Conservation (phyloP, 2,888 invertebrate species). For the Halictus quadricinctus region DNA sequence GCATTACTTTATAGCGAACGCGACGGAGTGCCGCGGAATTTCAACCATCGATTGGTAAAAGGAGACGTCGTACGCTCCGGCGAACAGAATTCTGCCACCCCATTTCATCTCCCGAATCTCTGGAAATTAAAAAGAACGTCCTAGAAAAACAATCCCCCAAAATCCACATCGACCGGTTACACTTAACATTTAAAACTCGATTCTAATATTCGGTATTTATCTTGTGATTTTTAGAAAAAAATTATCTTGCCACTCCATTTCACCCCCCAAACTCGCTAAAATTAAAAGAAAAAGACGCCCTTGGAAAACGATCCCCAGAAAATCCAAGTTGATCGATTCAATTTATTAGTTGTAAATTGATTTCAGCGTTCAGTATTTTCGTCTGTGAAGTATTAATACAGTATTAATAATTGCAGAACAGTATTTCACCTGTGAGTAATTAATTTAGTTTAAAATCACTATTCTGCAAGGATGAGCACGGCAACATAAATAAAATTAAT, state of each 20-base stretch:
- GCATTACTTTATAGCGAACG: conserved; percentile 46
- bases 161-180: background rate
- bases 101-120: background rate
- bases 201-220: background rate
- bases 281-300: too few species aligned
- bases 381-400: too few species aligned
- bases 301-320: too few species aligned
- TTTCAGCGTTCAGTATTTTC: too few species aligned
- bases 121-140: background rate
- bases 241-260: background rate
- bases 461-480: background rate
- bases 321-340: too few species aligned
- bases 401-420: background rate
- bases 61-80: background rate
- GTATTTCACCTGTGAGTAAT: background rate
- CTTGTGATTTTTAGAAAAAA: background rate
- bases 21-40: conserved; percentile 31
- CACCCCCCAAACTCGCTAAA: too few species aligned
- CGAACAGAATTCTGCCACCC: background rate
- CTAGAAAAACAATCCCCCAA: background rate
- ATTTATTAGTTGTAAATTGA: too few species aligned
- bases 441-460: background rate
- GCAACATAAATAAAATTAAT: background rate
- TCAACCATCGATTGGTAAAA: conserved; percentile 11
- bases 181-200: background rate